Percentiles rank a stretch among this genome's conserved stretches.
These are phyloP conservation scores for Tauraco hartlaubi DNA, from an alignment of 2,797 vertebrate genomes.

Conservation along the genomic window DNA sequence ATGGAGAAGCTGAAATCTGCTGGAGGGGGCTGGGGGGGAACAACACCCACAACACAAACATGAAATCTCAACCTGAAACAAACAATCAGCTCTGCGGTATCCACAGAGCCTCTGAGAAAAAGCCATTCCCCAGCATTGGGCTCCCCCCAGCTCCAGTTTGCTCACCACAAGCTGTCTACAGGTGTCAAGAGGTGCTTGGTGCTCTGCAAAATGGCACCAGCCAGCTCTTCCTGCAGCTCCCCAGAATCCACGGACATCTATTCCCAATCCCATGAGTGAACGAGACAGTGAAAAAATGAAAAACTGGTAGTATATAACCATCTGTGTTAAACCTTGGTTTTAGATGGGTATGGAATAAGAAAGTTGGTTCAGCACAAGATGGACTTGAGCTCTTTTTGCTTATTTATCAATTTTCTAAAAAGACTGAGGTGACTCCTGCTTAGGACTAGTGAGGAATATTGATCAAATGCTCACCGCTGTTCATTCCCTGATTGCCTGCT, in stretches of 20 bases:
- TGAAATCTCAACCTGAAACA: slow-evolving; percentile 30
- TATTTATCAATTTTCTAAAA: slow-evolving; percentile 13
- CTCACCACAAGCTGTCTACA: not conserved
- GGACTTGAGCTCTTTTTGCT: not conserved
- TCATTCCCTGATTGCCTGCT: not conserved
- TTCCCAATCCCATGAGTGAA: not conserved
- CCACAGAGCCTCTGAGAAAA: not conserved
- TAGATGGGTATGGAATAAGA: not conserved
- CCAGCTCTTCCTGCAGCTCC: not conserved
- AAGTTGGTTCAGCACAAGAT: not conserved
- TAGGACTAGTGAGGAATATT: not conserved
- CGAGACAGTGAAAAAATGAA: not conserved
- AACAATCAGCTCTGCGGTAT: not conserved
- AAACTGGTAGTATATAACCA: not conserved
- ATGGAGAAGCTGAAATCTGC: slow-evolving; percentile 46
- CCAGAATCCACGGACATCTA: not conserved
- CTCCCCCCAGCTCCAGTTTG: not conserved
- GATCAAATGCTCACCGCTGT: not conserved
- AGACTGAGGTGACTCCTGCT: not conserved
- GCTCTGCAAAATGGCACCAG: not conserved
- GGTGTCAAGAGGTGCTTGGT: not conserved
- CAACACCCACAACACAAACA: slow-evolving; percentile 38
- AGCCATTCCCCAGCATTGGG: not conserved
- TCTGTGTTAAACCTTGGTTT: not conserved
- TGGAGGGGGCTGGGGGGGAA: not conserved